Conservation (phyloP, 2,797 vertebrate genomes). For the Neosalanx taihuensis region DNA sequence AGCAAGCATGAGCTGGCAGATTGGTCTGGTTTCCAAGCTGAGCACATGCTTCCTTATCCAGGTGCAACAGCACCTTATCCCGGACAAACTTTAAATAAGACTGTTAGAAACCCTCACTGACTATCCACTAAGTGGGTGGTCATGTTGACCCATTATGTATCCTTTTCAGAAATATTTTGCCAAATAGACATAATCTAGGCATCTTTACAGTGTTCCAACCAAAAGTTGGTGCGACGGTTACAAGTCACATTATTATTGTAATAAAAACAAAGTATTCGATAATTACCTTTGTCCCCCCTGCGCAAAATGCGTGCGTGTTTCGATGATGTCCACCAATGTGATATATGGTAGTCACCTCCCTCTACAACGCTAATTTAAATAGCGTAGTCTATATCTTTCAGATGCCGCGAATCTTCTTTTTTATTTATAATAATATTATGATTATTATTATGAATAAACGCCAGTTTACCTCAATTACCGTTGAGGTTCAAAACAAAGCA, state of each 20-base stretch:
- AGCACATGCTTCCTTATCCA: too few species aligned
- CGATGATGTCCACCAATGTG: slow-evolving; percentile 53
- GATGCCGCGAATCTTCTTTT: background rate
- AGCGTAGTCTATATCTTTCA: slow-evolving; percentile 14
- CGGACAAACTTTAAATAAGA: too few species aligned
- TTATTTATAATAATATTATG: background rate
- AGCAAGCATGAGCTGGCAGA: too few species aligned
- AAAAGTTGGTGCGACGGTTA: background rate
- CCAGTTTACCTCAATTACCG: too few species aligned
- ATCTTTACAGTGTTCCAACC: background rate
- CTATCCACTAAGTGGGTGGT: background rate
- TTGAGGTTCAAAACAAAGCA: background rate
- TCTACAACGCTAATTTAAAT: slow-evolving; percentile 50
- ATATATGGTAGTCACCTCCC: slow-evolving; percentile 56
- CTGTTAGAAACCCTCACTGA: background rate
- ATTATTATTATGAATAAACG: too few species aligned
- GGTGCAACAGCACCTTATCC: too few species aligned
- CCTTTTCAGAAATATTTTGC: background rate
- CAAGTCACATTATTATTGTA: background rate
- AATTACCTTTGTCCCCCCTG: slow-evolving; percentile 77
- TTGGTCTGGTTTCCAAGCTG: too few species aligned
- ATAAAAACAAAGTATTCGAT: slow-evolving; percentile 17
- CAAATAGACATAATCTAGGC: background rate
- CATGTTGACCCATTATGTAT: background rate
- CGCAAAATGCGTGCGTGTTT: slow-evolving; percentile 43